A percentile compares a stretch with the other conserved stretches of the same genome.
These are phyloP conservation scores for Paracanthobrama guichenoti DNA, from an alignment of 2,113 vertebrate genomes.

Conservation along the genomic window DNA sequence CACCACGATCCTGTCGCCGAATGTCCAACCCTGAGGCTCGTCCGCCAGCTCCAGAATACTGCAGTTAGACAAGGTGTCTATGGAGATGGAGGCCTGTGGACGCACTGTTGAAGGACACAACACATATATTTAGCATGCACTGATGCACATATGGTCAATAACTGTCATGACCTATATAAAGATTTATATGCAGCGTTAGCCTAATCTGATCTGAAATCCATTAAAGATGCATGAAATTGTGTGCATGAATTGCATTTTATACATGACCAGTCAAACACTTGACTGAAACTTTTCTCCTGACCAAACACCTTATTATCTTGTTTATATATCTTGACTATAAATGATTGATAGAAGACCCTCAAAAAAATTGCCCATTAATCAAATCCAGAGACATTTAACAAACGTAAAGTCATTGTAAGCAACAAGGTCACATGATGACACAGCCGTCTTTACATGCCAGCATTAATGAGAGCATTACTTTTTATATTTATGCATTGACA, in stretches of 20 bases:
- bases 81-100: slow-evolving; percentile 84
- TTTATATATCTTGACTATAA: no score
- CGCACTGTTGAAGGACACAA: slow-evolving; percentile 73
- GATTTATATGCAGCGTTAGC: neutral
- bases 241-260: neutral
- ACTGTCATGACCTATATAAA: neutral
- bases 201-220: slow-evolving; percentile 2
- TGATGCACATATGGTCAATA: neutral
- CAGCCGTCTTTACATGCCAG: neutral
- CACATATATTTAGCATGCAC: neutral
- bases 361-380: neutral
- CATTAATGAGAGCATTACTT: neutral
- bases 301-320: neutral
- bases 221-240: slow-evolving; percentile 11
- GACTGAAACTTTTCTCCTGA: neutral
- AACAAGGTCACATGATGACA: neutral
- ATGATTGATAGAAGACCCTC: neutral
- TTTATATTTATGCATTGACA: neutral
- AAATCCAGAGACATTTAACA: neutral
- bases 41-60: slow-evolving; percentile 85
- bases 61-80: slow-evolving; percentile 73
- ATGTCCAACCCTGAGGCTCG: slow-evolving; percentile 83
- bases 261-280: neutral
- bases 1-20: slow-evolving; percentile 85
- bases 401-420: neutral